Percentiles rank a stretch among this genome's conserved stretches.
Conservation (phyloP, 1,140 invertebrate genomes). For the Heliothis subflexa region DNA sequence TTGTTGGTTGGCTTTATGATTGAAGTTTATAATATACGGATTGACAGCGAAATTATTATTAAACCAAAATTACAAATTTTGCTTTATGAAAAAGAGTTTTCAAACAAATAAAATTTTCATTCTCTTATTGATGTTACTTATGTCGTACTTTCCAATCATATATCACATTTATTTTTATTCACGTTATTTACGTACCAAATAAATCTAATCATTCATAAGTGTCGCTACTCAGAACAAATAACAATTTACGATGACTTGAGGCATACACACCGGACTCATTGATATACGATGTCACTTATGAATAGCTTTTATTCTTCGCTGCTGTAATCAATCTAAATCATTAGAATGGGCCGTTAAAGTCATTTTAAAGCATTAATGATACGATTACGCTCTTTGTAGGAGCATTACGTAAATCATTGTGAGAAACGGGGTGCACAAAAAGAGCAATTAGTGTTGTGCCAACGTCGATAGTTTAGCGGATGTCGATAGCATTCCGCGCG, state of each 20-base stretch:
- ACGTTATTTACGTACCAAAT: conserved; percentile 21
- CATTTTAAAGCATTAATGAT: conserved; percentile 74
- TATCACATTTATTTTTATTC: conserved; percentile 11
- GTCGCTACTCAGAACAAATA: conserved; percentile 32
- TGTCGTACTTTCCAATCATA: conserved; percentile 5
- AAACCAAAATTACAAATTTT: no score
- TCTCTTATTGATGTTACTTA: background rate
- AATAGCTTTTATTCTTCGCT: conserved; percentile 53
- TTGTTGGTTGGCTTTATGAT: background rate
- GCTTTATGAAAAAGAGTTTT: no score
- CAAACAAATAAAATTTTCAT: no score
- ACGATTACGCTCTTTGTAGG: conserved; percentile 69
- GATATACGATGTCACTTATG: conserved; percentile 34
- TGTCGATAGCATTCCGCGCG: conserved; percentile 81
- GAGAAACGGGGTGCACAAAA: conserved; percentile 73
- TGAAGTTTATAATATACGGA: background rate
- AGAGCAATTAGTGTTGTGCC: conserved; percentile 81
- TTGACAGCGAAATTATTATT: no score
- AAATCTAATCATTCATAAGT: conserved; percentile 41
- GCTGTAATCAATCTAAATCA: conserved; percentile 77
- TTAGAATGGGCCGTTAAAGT: conserved; percentile 72
- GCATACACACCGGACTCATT: conserved; percentile 25
- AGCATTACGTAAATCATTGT: conserved; percentile 80
- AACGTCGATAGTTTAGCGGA: conserved; percentile 80
- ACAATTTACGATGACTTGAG: conserved; percentile 9